Conservation (phyloP, 2,797 vertebrate species). For the Pseudochirops cupreus region DNA sequence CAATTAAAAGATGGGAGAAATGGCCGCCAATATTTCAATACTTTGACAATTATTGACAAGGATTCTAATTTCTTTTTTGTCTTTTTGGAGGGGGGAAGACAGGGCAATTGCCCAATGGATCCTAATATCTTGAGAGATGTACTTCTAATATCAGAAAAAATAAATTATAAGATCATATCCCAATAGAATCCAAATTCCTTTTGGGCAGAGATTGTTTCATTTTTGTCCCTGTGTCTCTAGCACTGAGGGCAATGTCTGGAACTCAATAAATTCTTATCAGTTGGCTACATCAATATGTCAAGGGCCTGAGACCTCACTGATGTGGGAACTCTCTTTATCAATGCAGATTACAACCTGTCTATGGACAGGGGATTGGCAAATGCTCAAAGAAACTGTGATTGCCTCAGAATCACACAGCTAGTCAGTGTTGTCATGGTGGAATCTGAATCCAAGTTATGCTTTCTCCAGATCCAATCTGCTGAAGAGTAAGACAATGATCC, state of each 20-base stretch:
- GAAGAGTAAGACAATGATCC: not conserved
- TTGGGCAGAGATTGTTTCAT: not conserved
- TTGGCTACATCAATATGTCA: not conserved
- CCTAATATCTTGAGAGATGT: not conserved
- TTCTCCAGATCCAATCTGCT: not conserved
- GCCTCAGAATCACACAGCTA: not conserved
- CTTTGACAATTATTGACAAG: not conserved
- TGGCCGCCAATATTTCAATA: conserved; percentile 34
- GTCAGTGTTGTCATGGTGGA: not conserved
- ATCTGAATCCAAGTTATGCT: not conserved
- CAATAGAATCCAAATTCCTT: conserved; percentile 26
- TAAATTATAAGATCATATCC: not conserved
- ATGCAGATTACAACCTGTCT: not conserved
- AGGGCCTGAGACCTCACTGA: not conserved
- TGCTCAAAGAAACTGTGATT: not conserved
- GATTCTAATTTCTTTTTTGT: not conserved
- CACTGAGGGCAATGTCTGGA: not conserved
- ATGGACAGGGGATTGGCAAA: not conserved
- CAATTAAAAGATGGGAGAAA: conserved; percentile 23
- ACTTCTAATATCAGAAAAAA: not conserved
- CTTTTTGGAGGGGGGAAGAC: too few relatives aligned
- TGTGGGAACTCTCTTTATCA: not conserved
- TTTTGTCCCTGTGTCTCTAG: not conserved
- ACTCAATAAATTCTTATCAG: not conserved
- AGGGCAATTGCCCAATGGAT: not conserved